Base-by-base conservation (phyloP, 2,797 vertebrate species). In the Melanotaenia nigrans region DNA sequence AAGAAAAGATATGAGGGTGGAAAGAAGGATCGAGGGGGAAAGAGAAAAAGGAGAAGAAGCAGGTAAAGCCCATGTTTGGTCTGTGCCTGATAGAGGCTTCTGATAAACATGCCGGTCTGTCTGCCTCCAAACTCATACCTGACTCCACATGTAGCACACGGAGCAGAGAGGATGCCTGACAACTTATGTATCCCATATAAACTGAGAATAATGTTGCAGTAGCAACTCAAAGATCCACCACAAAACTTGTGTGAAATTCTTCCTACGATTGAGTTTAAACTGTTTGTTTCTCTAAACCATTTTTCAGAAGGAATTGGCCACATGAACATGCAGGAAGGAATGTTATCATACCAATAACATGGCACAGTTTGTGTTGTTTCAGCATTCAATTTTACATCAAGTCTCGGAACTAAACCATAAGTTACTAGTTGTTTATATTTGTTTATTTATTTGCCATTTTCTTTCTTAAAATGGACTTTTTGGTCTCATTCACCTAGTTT, bases 21-120 rank as follows among this genome's bases (percentile, higher is more conserved):
- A 71, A 63, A 73, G 76, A 81, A 20, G 45, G 58, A 79, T 56
- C 7, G 68, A 42, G 33, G 62, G 68, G n/a, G 58, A 73, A 68
- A 45, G 65, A 63, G 65, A 57, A 24, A 75, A 56, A 61, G 57
- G 16, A 68, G 72, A 63, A 56, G 67, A 76, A 78, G 70, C 65
- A 82, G 77, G 76, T 59, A 69, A 16, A 59, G 56, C 47, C 35
- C 57, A 85, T 90, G 90, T 90, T 90, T 91, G 90, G 91, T 92
- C 89, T 92, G 83, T 54, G 56, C 20, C 36, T 68, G 77, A 88
- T 90, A 35, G 74, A 84, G 90, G 88, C 71, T 54, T 75, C 68
- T 72, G 68, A 70, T 86, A 90, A 89, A 91, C 86, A 91, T 88
- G 81, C 64, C 59, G 84, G 83, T 84, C 18, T 7, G 69, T 69